A percentile compares a stretch with the other conserved stretches of the same genome.
Evolutionary conservation across 1,140 invertebrate species (phyloP).

Genomic region (Drosophila saltans): DNA sequence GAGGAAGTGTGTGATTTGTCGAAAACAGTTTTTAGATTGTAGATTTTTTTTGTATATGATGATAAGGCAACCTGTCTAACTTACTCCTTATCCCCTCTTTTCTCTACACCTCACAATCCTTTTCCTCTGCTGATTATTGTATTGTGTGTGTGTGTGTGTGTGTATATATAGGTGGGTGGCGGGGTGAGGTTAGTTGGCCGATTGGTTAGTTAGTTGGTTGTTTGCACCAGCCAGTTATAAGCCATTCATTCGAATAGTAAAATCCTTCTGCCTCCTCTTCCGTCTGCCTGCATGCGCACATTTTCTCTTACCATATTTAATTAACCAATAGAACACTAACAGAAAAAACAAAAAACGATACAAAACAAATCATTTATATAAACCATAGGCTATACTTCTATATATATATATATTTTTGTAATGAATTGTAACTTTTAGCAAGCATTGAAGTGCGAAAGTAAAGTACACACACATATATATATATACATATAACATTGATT

Average conservation of each 20-base stretch:
- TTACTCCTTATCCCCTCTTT: not conserved
- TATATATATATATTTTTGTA: conserved; percentile 70
- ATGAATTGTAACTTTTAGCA: conserved; percentile 71
- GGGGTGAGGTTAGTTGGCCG: not conserved
- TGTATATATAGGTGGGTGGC: not conserved
- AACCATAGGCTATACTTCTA: conserved; percentile 61
- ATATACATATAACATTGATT: conserved; percentile 22
- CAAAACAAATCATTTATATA: conserved; percentile 35
- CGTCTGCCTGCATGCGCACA: conserved; percentile 52
- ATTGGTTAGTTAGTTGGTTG: not conserved
- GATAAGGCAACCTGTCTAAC: conserved; percentile 8
- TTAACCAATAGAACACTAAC: conserved; percentile 30
- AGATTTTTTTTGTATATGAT: conserved; percentile 18
- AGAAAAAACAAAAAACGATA: conserved; percentile 31
- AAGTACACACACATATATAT: conserved; percentile 58
- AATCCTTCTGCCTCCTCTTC: conserved; percentile 40
- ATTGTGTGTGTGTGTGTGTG: not conserved
- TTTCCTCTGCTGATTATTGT: conserved; percentile 4
- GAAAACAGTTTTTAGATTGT: conserved; percentile 21
- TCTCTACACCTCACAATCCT: not conserved
- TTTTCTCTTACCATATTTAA: conserved; percentile 35
- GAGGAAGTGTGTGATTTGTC: not conserved
- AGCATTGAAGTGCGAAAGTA: conserved; percentile 69
- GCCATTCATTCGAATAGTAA: conserved; percentile 66
- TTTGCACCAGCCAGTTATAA: conserved; percentile 35